Percentiles rank a stretch among this genome's conserved stretches.
Conservation (phyloP, 2,888 invertebrate species). For the Drosophila longiperda region DNA sequence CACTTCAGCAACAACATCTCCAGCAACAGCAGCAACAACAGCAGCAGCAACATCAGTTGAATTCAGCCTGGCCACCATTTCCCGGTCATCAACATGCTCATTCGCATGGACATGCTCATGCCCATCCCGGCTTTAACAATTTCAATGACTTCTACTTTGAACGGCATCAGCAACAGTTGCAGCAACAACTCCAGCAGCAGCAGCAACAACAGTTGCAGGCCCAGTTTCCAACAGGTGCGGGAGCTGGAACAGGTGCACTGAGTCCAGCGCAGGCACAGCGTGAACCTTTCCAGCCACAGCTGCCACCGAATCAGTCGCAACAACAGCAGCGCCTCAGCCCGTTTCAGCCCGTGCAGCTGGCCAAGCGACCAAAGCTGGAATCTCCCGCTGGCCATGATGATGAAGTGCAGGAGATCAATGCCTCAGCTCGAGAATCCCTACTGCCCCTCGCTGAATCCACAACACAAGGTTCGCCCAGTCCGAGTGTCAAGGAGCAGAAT, state of each 20-base stretch:
- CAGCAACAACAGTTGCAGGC: constrained; percentile 58
- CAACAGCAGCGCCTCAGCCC: constrained; percentile 62
- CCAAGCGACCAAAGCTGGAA: constrained; percentile 68
- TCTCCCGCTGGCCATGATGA: constrained; percentile 56
- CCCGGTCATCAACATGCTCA: constrained; percentile 52
- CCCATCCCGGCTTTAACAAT: constrained; percentile 62
- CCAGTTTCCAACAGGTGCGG: constrained; percentile 46
- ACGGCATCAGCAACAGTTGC: constrained; percentile 65
- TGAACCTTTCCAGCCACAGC: constrained; percentile 71
- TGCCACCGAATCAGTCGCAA: constrained; percentile 56
- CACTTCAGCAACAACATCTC: constrained; percentile 67
- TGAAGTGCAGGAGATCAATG: constrained; percentile 68
- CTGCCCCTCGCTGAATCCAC: constrained; percentile 46
- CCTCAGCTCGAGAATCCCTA: constrained; percentile 31
- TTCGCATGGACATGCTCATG: constrained; percentile 45
- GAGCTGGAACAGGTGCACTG: constrained; percentile 23
- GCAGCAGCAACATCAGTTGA: constrained; percentile 57
- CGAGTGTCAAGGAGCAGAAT: constrained; percentile 58
- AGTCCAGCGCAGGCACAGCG: constrained; percentile 44
- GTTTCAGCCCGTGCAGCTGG: constrained; percentile 65
- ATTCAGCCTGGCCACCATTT: constrained; percentile 61
- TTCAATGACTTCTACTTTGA: constrained; percentile 75
- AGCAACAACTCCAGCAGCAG: constrained; percentile 70
- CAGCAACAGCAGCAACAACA: constrained; percentile 55
- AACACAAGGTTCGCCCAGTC: constrained; percentile 22